Percentiles rank a stretch among this genome's conserved stretches.
Evolutionary conservation across 2,888 invertebrate species (phyloP).

Genomic region (Loripinus fragilis): DNA sequence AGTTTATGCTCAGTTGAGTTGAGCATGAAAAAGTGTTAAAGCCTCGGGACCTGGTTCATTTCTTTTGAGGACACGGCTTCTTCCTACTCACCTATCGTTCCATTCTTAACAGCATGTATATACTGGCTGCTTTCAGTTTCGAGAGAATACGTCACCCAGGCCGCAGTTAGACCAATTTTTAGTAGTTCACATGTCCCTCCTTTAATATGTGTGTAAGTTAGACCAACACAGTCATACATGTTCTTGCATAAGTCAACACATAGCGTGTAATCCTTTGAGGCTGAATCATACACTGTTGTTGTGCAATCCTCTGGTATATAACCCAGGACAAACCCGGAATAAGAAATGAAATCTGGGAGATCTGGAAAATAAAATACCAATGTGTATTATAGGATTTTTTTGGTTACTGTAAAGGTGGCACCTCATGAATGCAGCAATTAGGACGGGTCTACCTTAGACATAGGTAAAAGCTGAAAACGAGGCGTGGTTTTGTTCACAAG

Average conservation of each 20-base stretch:
- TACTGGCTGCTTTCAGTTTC: not conserved
- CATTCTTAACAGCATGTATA: not conserved
- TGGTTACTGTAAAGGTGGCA: too few species aligned
- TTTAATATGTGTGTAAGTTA: not conserved
- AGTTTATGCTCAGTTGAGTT: too few species aligned
- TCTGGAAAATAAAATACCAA: not conserved
- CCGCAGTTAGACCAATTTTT: not conserved
- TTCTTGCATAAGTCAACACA: not conserved
- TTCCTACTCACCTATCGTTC: constrained; percentile 5
- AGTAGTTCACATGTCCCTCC: not conserved
- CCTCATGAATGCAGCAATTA: too few species aligned
- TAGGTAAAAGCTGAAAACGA: too few species aligned
- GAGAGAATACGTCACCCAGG: not conserved
- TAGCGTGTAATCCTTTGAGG: too few species aligned
- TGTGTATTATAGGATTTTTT: too few species aligned
- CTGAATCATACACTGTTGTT: too few species aligned
- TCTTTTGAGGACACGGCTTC: too few species aligned
- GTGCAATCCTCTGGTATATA: not conserved
- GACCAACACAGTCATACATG: not conserved
- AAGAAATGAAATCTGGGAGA: not conserved
- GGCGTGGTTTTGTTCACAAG: too few species aligned
- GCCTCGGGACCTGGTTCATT: too few species aligned
- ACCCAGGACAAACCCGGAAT: not conserved
- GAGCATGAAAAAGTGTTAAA: too few species aligned
- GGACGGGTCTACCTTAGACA: too few species aligned